Evolutionary conservation across 2,888 invertebrate genomes (phyloP).

Genomic region (Sialis fuliginosa): DNA sequence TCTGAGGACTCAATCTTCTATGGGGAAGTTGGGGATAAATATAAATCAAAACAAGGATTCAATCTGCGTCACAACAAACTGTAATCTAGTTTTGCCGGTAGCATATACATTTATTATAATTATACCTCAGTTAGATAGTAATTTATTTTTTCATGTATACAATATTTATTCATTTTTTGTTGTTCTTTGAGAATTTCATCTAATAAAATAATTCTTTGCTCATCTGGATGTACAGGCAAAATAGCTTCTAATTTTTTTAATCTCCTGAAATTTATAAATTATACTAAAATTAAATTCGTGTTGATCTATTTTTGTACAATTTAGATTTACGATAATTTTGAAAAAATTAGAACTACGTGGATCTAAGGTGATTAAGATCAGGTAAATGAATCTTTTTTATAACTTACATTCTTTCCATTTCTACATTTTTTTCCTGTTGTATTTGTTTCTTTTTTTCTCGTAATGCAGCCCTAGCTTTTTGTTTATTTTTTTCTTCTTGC

Average conservation of each 20-base stretch:
- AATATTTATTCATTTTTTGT: conserved; percentile 25
- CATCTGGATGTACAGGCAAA: conserved; percentile 42
- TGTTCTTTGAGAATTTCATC: conserved; percentile 32
- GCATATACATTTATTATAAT: too few relatives aligned
- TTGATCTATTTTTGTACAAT: not conserved
- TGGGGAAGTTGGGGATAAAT: too few relatives aligned
- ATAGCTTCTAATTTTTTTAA: conserved; percentile 35
- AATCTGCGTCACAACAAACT: too few relatives aligned
- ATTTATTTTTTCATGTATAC: conserved; percentile 34
- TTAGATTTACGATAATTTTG: conserved; percentile 3
- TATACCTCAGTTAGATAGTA: conserved; percentile 31
- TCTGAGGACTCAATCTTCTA: too few relatives aligned
- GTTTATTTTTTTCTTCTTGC: conserved; percentile 12
- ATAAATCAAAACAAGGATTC: too few relatives aligned
- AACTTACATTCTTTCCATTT: conserved; percentile 9
- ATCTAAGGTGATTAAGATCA: too few relatives aligned
- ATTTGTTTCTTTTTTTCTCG: not conserved
- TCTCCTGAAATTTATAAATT: conserved; percentile 23
- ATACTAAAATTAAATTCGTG: conserved; percentile 8
- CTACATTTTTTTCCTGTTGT: conserved; percentile 14
- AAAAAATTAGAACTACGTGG: not conserved
- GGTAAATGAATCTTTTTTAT: too few relatives aligned
- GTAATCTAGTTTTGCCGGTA: too few relatives aligned
- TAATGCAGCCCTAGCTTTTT: conserved; percentile 4
- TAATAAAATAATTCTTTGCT: conserved; percentile 37